Base-by-base conservation (phyloP, 2,797 vertebrate species). In the Hirundo rustica region DNA sequence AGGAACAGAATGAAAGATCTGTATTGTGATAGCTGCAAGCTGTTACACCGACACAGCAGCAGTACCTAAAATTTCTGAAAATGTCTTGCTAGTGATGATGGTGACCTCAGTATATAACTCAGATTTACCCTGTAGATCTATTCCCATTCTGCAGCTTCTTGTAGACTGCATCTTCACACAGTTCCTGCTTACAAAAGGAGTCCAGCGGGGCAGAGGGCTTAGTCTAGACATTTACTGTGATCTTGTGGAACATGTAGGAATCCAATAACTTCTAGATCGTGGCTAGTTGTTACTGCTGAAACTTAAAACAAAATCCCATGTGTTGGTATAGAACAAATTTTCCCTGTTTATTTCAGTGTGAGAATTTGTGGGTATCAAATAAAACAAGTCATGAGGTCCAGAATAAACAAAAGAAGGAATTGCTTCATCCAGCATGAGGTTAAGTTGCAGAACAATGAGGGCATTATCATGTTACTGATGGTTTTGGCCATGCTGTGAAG, bases 341-440 rank as follows among this genome's bases (percentile, higher is more conserved):
- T 40, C 29, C 26, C 20, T 66, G 5, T 79, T 76, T 85, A 67
- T 74, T 87, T 93, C 76, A 22, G 30, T 79, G n/a, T 19, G 67
- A 79, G 60, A 85, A 85, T 11, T 66, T 62, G 2, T 16, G 26
- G 8, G 13, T 85, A 76, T 73, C 17, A 74, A 87, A 67, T 60
- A 30, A 79, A 96, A 85, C 9, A 58, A 91, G 30, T 51, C 26
- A 64, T 0, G 0, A 89, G 29, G 26, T 80, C 85, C 65, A 85
- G 75, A 83, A 82, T 25, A 91, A 92, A 91, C 22, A 64, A 77
- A 84, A 73, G 16, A 19, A 78, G 32, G 27, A 88, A 83, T 53
- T 89, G 51, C 17, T 87, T 89, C 60, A 74, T 77, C 26, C 4
- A 74, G 21, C 17, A 16, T 25, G 40, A 70, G 34, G 45, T 53